Evolutionary conservation across 2,888 invertebrate species (phyloP), one percentile per base, ranked within the genome.

Genomic region (Aradus depressus): DNA sequence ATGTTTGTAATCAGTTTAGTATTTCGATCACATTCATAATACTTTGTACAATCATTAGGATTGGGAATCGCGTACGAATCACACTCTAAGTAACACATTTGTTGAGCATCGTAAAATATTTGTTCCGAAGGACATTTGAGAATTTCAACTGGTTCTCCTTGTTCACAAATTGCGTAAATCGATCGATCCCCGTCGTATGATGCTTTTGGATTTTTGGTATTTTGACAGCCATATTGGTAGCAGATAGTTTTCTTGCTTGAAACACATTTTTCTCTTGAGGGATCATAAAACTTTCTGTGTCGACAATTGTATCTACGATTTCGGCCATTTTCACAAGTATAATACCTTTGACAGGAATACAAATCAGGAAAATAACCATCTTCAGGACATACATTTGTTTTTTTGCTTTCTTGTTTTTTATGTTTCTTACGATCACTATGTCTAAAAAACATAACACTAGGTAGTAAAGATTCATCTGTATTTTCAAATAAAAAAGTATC

Each of bases 341-440:
- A 31, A 35, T 26, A 51, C 14, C 19, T 4, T 31, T 14, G 44
- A 19, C 51, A 51, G 2, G 39, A 44, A 14, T 44, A 5, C 16
- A 35, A 26, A 22, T 51, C 51, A 28, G 44, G 44, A 25, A 44
- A 51, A 23, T 37, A 38, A 14, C 51, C 44, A 14, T 51, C 22
- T 23, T 16, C 31, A 8, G 51, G 51, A n/a, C 51, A 51, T 12
- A n/a, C n/a, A n/a, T n/a, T n/a, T n/a, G n/a, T n/a, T n/a, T n/a
- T n/a, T n/a, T n/a, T n/a, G n/a, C n/a, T n/a, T n/a, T n/a, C n/a
- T n/a, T n/a, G n/a, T n/a, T n/a, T n/a, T n/a, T n/a, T n/a, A n/a
- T n/a, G n/a, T n/a, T n/a, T n/a, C n/a, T n/a, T n/a, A n/a, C n/a
- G n/a, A n/a, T n/a, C n/a, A n/a, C n/a, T n/a, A n/a, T n/a, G n/a